These are phyloP conservation scores for Festucalex cinctus DNA, from an alignment of 2,113 vertebrate genomes.

Conservation along the genomic window DNA sequence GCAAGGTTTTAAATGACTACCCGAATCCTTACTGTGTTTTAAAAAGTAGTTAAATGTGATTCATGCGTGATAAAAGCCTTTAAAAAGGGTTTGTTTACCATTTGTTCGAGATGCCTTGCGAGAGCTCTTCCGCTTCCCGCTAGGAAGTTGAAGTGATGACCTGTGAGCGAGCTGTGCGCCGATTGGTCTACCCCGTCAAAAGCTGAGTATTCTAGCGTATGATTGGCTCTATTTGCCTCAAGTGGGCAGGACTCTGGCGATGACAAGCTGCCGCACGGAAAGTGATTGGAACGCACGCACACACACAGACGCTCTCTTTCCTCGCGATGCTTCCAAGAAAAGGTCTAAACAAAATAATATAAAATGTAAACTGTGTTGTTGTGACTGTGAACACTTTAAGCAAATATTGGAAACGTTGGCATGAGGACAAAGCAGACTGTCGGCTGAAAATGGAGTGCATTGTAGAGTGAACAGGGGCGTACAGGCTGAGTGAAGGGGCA, in stretches of 20 bases:
- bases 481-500: neutral
- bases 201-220: constrained; percentile 40
- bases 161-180: constrained; percentile 26
- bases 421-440: neutral
- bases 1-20: rapidly evolving
- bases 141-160: constrained; percentile 67
- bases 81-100: constrained; percentile 39
- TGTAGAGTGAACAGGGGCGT: neutral
- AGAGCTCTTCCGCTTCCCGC: constrained; percentile 64
- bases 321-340: no score
- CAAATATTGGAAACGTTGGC: neutral
- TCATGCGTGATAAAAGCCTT: neutral
- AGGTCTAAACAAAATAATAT: neutral
- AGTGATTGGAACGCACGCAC: neutral
- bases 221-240: constrained; percentile 43
- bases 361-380: neutral
- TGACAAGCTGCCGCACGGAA: neutral
- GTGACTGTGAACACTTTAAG: neutral
- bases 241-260: neutral
- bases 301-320: neutral
- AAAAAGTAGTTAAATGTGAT: neutral
- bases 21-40: no score
- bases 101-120: neutral
- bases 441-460: neutral
- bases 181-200: constrained; percentile 46